Evolutionary conservation across 2,797 vertebrate species (phyloP).

Genomic region (Amniataba percoides): DNA sequence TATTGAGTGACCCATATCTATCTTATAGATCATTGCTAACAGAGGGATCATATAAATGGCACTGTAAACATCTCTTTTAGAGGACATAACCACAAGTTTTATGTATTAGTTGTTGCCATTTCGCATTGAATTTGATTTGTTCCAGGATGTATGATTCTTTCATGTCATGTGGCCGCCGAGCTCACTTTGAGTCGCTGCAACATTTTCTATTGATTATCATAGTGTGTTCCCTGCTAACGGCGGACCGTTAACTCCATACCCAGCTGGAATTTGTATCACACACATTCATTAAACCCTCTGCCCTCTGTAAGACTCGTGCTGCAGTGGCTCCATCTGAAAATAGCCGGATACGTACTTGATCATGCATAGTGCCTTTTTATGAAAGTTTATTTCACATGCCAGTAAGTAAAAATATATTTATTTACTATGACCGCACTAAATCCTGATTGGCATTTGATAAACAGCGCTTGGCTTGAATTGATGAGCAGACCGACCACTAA

Average conservation of each 20-base stretch:
- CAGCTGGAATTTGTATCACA: slow-evolving; percentile 22
- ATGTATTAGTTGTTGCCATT: slow-evolving; percentile 26
- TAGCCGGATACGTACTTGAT: slow-evolving; percentile 1
- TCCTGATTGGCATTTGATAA: slow-evolving; percentile 50
- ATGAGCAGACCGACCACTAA: slow-evolving; percentile 44
- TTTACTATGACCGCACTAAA: neutral
- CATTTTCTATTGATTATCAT: slow-evolving; percentile 58
- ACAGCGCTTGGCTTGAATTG: slow-evolving; percentile 34
- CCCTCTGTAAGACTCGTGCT: slow-evolving; percentile 7
- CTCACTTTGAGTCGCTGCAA: slow-evolving; percentile 30
- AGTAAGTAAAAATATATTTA: neutral
- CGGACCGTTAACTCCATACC: slow-evolving; percentile 40
- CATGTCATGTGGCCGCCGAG: slow-evolving; percentile 3
- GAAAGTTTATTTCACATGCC: slow-evolving; percentile 5
- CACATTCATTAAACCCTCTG: neutral
- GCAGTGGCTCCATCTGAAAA: neutral
- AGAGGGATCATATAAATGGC: slow-evolving; percentile 30
- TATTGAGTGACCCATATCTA: slow-evolving; percentile 54
- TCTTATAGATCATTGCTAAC: slow-evolving; percentile 24
- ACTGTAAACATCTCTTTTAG: slow-evolving; percentile 33
- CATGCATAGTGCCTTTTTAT: neutral
- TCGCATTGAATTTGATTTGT: slow-evolving; percentile 19
- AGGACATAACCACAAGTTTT: slow-evolving; percentile 4
- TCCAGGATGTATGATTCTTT: slow-evolving; percentile 17
- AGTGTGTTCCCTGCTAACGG: slow-evolving; percentile 43